A percentile compares a stretch with the other conserved stretches of the same genome.
Evolutionary conservation across 2,113 vertebrate species (phyloP).

Genomic region (Grammomys dolichurus): DNA sequence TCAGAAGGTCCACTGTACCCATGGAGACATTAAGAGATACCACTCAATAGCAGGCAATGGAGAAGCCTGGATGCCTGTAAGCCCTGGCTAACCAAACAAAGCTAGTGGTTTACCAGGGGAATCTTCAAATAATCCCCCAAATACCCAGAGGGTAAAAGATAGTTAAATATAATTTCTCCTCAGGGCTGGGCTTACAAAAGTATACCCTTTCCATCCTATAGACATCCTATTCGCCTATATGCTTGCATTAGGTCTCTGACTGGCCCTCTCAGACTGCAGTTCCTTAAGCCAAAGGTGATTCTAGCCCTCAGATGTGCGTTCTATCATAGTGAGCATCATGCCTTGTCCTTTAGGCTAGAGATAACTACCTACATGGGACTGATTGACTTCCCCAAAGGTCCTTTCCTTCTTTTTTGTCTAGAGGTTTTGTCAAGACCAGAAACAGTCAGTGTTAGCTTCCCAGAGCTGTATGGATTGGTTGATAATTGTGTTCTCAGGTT

Average conservation of each 20-base stretch:
- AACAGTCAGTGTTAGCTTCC: background rate
- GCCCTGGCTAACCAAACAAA: background rate
- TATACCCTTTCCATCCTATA: background rate
- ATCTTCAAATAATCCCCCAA: background rate
- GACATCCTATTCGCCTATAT: background rate
- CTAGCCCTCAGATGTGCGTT: background rate
- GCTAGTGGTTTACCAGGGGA: background rate
- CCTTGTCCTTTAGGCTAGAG: background rate
- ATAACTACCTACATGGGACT: background rate
- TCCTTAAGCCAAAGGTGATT: background rate
- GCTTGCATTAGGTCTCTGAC: background rate
- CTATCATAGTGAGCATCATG: background rate
- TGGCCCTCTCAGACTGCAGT: background rate
- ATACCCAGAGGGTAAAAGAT: background rate
- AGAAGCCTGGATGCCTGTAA: background rate
- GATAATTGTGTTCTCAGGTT: background rate
- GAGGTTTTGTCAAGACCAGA: background rate
- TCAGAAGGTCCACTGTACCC: background rate
- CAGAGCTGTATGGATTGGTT: constrained; percentile 35
- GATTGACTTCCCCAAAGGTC: background rate
- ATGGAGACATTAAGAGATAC: background rate
- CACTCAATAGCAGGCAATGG: background rate
- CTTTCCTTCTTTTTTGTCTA: constrained; percentile 5
- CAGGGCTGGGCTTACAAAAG: background rate
- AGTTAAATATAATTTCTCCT: background rate